Evolutionary conservation across 2,113 vertebrate genomes (phyloP).

Genomic region (Burhinus bistriatus): DNA sequence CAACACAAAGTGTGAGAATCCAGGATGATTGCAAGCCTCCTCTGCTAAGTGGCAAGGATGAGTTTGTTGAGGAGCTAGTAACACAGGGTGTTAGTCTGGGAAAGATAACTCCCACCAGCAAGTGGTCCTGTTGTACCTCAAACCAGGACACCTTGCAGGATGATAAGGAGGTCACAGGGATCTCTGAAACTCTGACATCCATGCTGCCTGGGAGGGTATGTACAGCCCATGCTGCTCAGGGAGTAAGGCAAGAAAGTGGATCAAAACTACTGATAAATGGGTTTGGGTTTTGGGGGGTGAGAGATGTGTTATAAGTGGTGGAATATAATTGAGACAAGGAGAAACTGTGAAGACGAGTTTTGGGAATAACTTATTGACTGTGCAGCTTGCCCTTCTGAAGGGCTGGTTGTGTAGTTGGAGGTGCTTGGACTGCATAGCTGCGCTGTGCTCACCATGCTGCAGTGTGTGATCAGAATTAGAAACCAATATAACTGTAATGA

Average conservation of each 20-base stretch:
- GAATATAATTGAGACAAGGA: background rate
- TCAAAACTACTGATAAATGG: background rate
- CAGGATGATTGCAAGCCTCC: background rate
- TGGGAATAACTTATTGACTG: background rate
- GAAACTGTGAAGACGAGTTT: background rate
- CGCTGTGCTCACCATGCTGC: fast-evolving
- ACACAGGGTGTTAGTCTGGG: background rate
- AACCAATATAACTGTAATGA: background rate
- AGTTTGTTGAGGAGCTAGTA: background rate
- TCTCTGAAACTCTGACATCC: background rate
- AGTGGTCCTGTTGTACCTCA: too few species aligned
- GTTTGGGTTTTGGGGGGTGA: background rate
- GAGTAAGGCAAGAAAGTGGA: background rate
- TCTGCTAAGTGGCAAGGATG: fast-evolving
- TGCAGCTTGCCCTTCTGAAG: background rate
- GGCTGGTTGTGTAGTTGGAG: background rate
- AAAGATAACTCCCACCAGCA: background rate
- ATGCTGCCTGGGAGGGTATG: background rate
- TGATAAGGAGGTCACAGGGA: background rate
- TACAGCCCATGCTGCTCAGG: fast-evolving
- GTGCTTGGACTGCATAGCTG: background rate
- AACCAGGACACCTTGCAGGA: background rate
- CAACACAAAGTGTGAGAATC: background rate
- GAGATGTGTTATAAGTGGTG: background rate
- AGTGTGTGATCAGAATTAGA: background rate